These are phyloP conservation scores for Cydia strobilella DNA, from an alignment of 1,140 invertebrate species.

Conservation along the genomic window DNA sequence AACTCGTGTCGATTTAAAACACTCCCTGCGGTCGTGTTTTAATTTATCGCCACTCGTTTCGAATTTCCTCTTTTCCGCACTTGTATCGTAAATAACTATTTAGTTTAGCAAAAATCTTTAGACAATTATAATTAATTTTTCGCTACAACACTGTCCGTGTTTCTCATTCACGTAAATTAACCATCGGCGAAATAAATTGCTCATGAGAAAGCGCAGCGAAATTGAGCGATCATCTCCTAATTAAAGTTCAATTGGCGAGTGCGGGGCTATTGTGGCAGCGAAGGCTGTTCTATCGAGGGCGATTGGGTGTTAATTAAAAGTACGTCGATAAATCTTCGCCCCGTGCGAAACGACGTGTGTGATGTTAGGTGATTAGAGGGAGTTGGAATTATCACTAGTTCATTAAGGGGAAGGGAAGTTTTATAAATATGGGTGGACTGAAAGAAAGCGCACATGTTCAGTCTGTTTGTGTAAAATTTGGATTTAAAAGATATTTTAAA, in stretches of 20 bases:
- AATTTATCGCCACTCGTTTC: too few species aligned
- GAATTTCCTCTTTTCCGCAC: too few species aligned
- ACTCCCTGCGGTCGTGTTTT: too few species aligned
- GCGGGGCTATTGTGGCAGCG: conserved; percentile 39
- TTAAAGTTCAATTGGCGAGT: conserved; percentile 34
- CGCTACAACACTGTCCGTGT: neutral
- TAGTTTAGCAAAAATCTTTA: too few species aligned
- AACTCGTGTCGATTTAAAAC: too few species aligned
- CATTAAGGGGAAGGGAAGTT: conserved; percentile 12
- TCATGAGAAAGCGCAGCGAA: conserved; percentile 31
- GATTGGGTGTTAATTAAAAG: conserved; percentile 71
- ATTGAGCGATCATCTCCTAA: conserved; percentile 39
- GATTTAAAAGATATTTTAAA: neutral
- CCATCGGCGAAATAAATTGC: neutral
- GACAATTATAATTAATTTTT: neutral
- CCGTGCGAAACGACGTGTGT: conserved; percentile 60
- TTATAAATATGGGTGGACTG: conserved; percentile 20
- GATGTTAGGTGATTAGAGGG: conserved; percentile 27
- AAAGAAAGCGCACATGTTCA: neutral
- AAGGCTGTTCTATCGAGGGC: conserved; percentile 31
- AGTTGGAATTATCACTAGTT: conserved; percentile 18
- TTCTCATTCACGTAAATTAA: conserved; percentile 5
- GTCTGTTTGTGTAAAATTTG: neutral
- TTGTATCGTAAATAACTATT: too few species aligned
- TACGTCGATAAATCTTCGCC: conserved; percentile 62